Evolutionary conservation across 2,797 vertebrate species (phyloP).

Genomic region (Tinamus major): DNA sequence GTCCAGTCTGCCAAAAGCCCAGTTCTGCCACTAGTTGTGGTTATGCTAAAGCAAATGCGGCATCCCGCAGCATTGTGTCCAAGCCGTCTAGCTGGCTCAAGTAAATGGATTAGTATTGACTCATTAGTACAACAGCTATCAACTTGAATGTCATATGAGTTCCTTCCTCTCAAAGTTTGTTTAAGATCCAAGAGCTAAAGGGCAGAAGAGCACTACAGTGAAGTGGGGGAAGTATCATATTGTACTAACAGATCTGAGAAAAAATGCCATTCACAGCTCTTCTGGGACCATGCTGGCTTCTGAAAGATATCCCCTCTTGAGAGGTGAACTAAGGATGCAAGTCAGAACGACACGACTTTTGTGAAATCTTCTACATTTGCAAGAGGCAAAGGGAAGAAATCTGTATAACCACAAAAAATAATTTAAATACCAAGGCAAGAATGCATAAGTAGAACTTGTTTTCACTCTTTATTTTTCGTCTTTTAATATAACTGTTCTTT

Average conservation of each 20-base stretch:
- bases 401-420: not conserved
- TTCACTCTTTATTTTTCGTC: not conserved
- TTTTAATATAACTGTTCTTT: not conserved
- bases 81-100: not conserved
- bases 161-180: not conserved
- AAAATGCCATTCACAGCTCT: not conserved
- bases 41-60: not conserved
- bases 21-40: not conserved
- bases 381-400: not conserved
- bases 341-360: not conserved
- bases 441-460: not conserved
- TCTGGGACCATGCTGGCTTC: not conserved
- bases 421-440: not conserved
- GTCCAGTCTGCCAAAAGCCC: accelerated
- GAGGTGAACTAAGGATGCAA: not conserved
- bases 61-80: not conserved
- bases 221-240: not conserved
- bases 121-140: not conserved
- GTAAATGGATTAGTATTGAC: not conserved
- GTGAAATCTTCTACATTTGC: not conserved
- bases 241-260: constrained; percentile 25
- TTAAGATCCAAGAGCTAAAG: not conserved
- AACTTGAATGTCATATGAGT: not conserved
- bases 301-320: constrained; percentile 8
- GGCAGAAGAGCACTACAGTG: not conserved